These are phyloP conservation scores for Lottia gigantea DNA, from an alignment of 2,888 invertebrate species.

Conservation along the genomic window DNA sequence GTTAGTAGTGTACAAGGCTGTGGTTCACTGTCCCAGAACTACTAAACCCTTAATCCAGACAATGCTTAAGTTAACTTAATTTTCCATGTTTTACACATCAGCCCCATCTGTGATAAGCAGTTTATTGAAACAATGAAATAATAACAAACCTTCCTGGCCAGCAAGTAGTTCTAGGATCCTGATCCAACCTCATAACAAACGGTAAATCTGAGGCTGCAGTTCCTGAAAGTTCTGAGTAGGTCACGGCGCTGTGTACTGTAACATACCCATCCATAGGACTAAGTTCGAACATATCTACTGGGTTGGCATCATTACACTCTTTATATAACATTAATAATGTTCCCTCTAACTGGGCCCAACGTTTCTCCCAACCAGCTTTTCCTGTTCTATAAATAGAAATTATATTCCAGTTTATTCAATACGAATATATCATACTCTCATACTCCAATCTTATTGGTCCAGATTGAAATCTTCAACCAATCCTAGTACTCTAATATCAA, in stretches of 20 bases:
- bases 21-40: too few relatives aligned
- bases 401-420: too few relatives aligned
- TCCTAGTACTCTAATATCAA: too few relatives aligned
- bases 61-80: neutral
- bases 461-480: too few relatives aligned
- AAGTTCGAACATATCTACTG: constrained; percentile 62
- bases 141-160: constrained; percentile 72
- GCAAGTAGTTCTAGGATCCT: constrained; percentile 73
- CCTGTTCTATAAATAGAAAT: constrained; percentile 56
- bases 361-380: constrained; percentile 72
- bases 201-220: constrained; percentile 75
- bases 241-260: constrained; percentile 68
- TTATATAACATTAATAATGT: constrained; percentile 72
- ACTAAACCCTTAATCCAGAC: too few relatives aligned
- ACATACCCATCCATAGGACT: constrained; percentile 65
- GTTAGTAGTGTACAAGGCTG: too few relatives aligned
- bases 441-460: too few relatives aligned
- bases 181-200: constrained; percentile 74
- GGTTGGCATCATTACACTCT: constrained; percentile 65
- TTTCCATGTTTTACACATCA: too few relatives aligned
- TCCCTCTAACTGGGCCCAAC: constrained; percentile 71
- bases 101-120: too few relatives aligned
- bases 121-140: too few relatives aligned
- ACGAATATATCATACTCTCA: too few relatives aligned
- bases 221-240: constrained; percentile 67